Evolutionary conservation across 64 coral and sea anemone species (phyloP), one percentile per base, ranked within the genome.

Genomic region (Stichodactyla helianthus): DNA sequence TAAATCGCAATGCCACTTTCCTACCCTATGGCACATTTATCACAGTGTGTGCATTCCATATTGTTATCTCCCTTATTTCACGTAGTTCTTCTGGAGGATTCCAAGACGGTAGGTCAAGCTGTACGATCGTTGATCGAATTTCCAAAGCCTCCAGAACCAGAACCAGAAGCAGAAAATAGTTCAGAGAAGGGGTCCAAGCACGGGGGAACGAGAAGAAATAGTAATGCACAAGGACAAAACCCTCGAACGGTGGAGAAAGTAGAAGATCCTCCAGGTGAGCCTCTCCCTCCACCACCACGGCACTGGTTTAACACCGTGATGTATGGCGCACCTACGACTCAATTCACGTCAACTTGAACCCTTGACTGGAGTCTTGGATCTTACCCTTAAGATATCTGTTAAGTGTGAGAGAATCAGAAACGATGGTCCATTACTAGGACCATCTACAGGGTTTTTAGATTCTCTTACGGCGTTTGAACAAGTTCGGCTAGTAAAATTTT

Each of bases 251-350:
- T 51, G 7, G 68, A 12, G 12, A 79, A 60, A 31, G n/a, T 59
- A 20, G 68, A 74, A 28, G 25, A 27, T n/a, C 68, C 68, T 13
- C 10, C 25, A 31, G 88, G 28, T 50, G 52, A 85, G 8, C 88
- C 65, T 1, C 84, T 86, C 23, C 8, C 9, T 15, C 77, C 83
- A 10, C 5, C 57, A 15, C 88, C 92, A 62, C 87, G 92, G 6
- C 92, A 92, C 25, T 98, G 92, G 92, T 98, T 94, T 58, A 94
- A 92, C 52, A 98, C 95, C 13, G 95, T 98, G 10, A 20, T 98
- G 54, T 98, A 98, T 94, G 95, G 95, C 53, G 86, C 86, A 17
- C 89, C 92, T 6, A 89, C 82, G 51, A 25, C 94, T 5, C 27
- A 84, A 54, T 84, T 94, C 8, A 94, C 59, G 56, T 89, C 86